Conservation (phyloP, 2,113 vertebrate species). For the Vicugna pacos region DNA sequence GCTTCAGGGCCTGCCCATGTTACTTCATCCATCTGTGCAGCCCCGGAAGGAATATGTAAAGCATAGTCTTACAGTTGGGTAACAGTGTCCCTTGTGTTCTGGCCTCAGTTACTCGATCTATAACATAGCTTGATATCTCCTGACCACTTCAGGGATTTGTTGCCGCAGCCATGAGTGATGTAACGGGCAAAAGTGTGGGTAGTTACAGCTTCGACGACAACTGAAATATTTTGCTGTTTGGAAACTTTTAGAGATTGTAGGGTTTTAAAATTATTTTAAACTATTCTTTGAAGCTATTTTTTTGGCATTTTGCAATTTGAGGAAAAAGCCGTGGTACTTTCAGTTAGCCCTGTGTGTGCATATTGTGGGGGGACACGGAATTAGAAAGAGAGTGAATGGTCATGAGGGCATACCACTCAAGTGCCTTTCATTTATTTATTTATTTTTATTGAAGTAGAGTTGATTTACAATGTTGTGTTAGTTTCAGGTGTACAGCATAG, state of each 20-base stretch:
- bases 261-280: not conserved
- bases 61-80: not conserved
- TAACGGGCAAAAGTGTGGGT: not conserved
- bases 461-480: too few species aligned
- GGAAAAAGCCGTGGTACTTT: not conserved
- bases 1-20: not conserved
- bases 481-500: too few species aligned
- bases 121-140: not conserved
- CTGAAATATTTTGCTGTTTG: not conserved
- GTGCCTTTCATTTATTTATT: not conserved
- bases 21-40: not conserved
- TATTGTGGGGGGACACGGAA: not conserved
- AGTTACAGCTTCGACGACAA: not conserved
- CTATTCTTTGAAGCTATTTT: not conserved
- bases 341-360: not conserved
- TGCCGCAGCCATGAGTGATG: not conserved
- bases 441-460: too few species aligned
- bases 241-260: not conserved
- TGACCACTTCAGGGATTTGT: not conserved
- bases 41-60: not conserved
- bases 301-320: not conserved
- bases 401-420: not conserved
- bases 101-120: not conserved
- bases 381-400: not conserved
- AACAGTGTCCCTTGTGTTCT: not conserved